phyloP scores from a whole-genome alignment of 2,113 vertebrate genomes.

The Circaetus gallicus region DNA sequence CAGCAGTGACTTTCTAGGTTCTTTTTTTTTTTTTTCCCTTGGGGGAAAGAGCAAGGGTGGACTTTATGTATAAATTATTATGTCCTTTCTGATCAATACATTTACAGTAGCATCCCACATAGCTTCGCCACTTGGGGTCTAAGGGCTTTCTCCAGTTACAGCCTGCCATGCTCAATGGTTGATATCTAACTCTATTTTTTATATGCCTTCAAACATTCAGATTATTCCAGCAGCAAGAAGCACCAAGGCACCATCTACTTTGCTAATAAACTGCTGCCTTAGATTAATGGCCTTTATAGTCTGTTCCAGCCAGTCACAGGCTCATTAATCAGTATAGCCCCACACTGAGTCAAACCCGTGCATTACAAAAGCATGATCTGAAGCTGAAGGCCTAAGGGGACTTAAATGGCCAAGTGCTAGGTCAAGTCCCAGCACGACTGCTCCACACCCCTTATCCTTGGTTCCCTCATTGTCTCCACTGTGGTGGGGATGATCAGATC shows the following conservation, averaged over 20 bases:
- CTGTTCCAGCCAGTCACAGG: not conserved
- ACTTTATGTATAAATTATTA: constrained; percentile 51
- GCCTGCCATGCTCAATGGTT: not conserved
- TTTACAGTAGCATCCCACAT: not conserved
- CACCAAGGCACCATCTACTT: not conserved
- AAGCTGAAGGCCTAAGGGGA: not conserved
- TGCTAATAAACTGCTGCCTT: not conserved
- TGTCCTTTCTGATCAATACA: not conserved
- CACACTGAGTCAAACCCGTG: not conserved
- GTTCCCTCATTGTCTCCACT: not conserved
- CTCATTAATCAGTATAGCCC: not conserved
- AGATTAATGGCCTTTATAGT: not conserved
- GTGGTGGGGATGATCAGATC: not conserved
- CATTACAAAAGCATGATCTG: not conserved
- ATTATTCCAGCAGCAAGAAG: constrained; percentile 20
- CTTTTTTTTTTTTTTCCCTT: not conserved
- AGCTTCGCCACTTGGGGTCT: not conserved
- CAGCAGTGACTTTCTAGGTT: not conserved
- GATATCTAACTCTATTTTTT: not conserved
- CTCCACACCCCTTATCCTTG: not conserved
- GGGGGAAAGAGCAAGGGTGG: not conserved
- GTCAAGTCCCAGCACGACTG: not conserved
- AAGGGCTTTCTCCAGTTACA: not conserved
- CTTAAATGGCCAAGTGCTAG: not conserved
- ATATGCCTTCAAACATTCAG: not conserved